Base-by-base conservation (phyloP, 1,140 invertebrate species). In the Sarcophaga bullata region DNA sequence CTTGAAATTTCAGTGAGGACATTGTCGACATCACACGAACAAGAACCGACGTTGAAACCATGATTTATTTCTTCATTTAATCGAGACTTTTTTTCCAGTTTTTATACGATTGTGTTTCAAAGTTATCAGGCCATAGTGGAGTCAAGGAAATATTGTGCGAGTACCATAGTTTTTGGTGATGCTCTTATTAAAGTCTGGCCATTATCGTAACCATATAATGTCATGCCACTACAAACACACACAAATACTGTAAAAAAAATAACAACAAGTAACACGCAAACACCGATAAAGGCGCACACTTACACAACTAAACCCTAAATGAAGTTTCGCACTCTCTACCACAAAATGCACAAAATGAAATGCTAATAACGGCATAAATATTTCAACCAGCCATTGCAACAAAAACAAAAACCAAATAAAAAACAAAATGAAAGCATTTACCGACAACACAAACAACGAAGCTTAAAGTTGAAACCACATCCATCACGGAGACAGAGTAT, bases 331-430 rank as follows among this genome's bases (percentile, higher is more conserved):
- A 37, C 25, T 37, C 25, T 37, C 25, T 4, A 68, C n/a, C 62
- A 68, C 19, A 25, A n/a, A 58, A 58, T 58, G 2, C 25, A 37
- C 25, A 37, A 37, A 37, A 37, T 37, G 25, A 37, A 37, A 37
- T 37, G 62, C 62, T 68, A 68, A 68, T 68, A 68, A 68, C 62
- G 17, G 62, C 62, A 68, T 68, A 68, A 68, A 68, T 68, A 68
- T 68, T 68, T 19, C 62, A 68, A 68, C n/a, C n/a, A 9, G n/a
- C 62, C 62, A 68, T 25, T 37, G 19, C 7, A 68, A 58, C 11
- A 19, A 68, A n/a, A 68, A 68, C 62, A 19, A 9, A 52, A 52
- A 68, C 6, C 8, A 68, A 68, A 19, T 19, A 68, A 68, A 62
- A 68, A 68, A n/a, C 10, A 68, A 9, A 25, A 19, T 17, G 9